phyloP scores from a whole-genome alignment of 2,797 vertebrate genomes.

The Threskiornis aethiopicus region DNA sequence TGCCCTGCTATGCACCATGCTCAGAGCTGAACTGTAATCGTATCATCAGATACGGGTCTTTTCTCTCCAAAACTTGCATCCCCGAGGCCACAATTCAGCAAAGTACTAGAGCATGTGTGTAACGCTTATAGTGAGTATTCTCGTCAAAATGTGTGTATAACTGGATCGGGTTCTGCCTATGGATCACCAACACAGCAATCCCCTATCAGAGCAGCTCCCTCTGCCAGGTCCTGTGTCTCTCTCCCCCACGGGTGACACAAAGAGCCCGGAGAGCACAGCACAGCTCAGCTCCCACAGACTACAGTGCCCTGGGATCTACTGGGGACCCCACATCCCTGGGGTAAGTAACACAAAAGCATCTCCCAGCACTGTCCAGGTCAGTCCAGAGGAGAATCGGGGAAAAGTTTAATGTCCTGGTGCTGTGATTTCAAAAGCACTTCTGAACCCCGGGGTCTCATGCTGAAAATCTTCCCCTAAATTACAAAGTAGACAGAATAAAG shows the following conservation, averaged over 20 bases:
- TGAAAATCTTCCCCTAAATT: neutral
- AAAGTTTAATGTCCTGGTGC: neutral
- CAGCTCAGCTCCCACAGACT: neutral
- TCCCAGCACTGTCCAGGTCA: neutral
- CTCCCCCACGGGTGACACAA: neutral
- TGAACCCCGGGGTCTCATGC: neutral
- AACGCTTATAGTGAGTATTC: fast-evolving
- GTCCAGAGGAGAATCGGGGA: neutral
- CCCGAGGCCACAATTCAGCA: neutral
- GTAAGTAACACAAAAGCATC: neutral
- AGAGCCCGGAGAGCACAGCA: too few species aligned
- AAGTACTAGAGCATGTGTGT: neutral
- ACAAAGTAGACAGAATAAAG: neutral
- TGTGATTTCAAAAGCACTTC: neutral
- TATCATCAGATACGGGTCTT: too few species aligned
- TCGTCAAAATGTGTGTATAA: neutral
- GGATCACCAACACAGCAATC: neutral
- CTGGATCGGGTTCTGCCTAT: neutral
- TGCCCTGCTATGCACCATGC: neutral
- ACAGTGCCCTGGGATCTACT: neutral
- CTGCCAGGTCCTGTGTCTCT: neutral
- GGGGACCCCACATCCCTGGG: fast-evolving
- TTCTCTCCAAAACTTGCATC: neutral
- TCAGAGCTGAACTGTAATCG: neutral
- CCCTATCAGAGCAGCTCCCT: neutral